Percentiles rank a stretch among this genome's conserved stretches.
Evolutionary conservation across 2,113 vertebrate species (phyloP).

Genomic region (Ammodytes marinus): DNA sequence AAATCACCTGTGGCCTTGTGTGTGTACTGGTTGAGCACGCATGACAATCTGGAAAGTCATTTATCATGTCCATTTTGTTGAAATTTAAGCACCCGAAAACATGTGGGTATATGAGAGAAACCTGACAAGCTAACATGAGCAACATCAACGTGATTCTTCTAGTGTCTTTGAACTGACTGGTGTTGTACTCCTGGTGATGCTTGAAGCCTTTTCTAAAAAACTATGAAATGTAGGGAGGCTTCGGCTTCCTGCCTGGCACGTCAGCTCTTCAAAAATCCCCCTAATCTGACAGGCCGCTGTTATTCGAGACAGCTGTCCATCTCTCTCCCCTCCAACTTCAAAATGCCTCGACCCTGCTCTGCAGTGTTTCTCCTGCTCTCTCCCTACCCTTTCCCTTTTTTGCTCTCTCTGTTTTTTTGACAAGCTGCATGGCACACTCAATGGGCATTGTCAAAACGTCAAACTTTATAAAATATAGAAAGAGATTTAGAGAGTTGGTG

Average conservation of each 20-base stretch:
- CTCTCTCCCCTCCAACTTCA: slow-evolving; percentile 23
- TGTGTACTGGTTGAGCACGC: background rate
- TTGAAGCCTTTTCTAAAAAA: slow-evolving; percentile 2
- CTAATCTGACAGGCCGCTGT: slow-evolving; percentile 43
- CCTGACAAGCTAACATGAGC: background rate
- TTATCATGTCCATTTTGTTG: background rate
- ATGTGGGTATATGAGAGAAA: too few species aligned
- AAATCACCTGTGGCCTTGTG: slow-evolving; percentile 22
- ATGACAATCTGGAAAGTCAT: slow-evolving; percentile 3
- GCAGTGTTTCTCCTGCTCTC: background rate
- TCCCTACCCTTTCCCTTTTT: background rate
- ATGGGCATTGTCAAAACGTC: slow-evolving; percentile 71
- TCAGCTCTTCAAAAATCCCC: slow-evolving; percentile 19
- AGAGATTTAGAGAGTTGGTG: slow-evolving; percentile 30
- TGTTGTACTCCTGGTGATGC: background rate
- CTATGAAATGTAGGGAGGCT: background rate
- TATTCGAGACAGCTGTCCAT: slow-evolving; percentile 35
- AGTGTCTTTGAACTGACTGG: background rate
- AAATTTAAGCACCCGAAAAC: background rate
- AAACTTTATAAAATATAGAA: slow-evolving; percentile 70
- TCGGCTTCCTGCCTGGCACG: background rate
- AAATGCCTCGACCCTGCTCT: slow-evolving; percentile 10
- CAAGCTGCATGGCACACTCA: slow-evolving; percentile 57
- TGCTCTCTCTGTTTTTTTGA: slow-evolving; percentile 57
- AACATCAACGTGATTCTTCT: background rate